Evolutionary conservation across 2,888 invertebrate species (phyloP), one percentile per base, ranked within the genome.

Genomic region (Archips xylosteana): DNA sequence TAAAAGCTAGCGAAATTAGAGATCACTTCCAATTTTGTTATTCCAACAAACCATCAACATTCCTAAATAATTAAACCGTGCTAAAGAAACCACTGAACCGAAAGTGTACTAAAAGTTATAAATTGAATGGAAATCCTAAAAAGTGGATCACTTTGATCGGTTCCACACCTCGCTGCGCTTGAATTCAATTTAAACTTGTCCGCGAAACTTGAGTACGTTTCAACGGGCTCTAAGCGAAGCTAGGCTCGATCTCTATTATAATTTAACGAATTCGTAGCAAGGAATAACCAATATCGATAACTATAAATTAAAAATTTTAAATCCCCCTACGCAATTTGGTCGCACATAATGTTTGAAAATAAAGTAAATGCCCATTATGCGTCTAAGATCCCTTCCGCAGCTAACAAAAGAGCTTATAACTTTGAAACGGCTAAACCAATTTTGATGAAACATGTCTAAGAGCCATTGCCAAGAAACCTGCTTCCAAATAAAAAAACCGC

Each of bases 181-280:
- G 70, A 69, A 77, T 77, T 78, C 78, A 78, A 78, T 76, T 76
- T 76, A 76, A 77, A 76, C 69, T 76, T 75, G 73, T 64, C 75
- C 72, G 70, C 9, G 34, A 45, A 61, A 57, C 47, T 67, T 68
- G 34, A 34, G 59, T 13, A 47, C 59, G 54, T 54, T 15, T 54
- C 54, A 6, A 39, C 39, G 15, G n/a, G 67, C 23, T 66, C 39
- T n/a, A 15, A 68, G 67, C 9, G n/a, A 23, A 65, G 47, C 45
- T 68, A 42, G n/a, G 57, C 10, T 57, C 32, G 10, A 32, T 32
- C 34, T 63, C 47, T 63, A 63, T 65, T 51, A 59, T 57, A 34
- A n/a, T 59, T 59, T 59, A 67, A 57, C 32, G 45, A 23, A n/a
- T 34, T 34, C 34, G 49, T 32, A 34, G 39, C 23, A 23, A 23